phyloP scores from a whole-genome alignment of 2,888 invertebrate genomes.

The Erannis defoliaria region DNA sequence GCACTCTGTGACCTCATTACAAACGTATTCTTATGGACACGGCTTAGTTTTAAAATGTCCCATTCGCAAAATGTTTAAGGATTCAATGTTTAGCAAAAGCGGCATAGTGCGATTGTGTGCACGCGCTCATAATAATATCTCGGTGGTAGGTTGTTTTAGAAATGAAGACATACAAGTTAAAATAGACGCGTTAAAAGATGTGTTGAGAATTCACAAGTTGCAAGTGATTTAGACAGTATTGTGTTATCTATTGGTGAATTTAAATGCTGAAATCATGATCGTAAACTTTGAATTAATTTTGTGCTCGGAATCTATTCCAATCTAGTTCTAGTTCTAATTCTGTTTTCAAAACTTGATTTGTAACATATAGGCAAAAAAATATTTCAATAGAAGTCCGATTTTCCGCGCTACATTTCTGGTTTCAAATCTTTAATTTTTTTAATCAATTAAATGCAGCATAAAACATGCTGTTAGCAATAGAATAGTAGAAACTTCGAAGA shows the following conservation, averaged over 20 bases:
- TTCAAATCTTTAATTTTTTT: background rate
- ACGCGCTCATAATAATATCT: background rate
- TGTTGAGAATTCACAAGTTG: conserved; percentile 11
- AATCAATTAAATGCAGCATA: background rate
- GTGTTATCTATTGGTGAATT: conserved; percentile 7
- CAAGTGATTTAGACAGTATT: conserved; percentile 17
- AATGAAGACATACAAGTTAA: conserved; percentile 14
- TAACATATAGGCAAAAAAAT: too few relatives aligned
- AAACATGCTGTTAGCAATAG: too few relatives aligned
- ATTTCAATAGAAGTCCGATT: background rate
- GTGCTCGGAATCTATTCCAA: background rate
- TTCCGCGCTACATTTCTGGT: too few relatives aligned
- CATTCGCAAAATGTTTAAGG: too few relatives aligned
- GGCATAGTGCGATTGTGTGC: too few relatives aligned
- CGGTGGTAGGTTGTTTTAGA: conserved; percentile 4
- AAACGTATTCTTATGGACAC: conserved; percentile 8
- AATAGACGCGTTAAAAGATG: conserved; percentile 4
- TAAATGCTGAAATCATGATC: conserved; percentile 15
- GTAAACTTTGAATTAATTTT: conserved; percentile 10
- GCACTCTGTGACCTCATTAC: conserved; percentile 12
- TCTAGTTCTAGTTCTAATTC: background rate
- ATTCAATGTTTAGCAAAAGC: too few relatives aligned
- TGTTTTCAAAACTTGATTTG: background rate
- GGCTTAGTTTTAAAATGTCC: too few relatives aligned
- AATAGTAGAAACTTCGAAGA: too few relatives aligned